A percentile compares a stretch with the other conserved stretches of the same genome.
phyloP scores from a whole-genome alignment of 1,140 invertebrate species.

The Heliconius nattereri region DNA sequence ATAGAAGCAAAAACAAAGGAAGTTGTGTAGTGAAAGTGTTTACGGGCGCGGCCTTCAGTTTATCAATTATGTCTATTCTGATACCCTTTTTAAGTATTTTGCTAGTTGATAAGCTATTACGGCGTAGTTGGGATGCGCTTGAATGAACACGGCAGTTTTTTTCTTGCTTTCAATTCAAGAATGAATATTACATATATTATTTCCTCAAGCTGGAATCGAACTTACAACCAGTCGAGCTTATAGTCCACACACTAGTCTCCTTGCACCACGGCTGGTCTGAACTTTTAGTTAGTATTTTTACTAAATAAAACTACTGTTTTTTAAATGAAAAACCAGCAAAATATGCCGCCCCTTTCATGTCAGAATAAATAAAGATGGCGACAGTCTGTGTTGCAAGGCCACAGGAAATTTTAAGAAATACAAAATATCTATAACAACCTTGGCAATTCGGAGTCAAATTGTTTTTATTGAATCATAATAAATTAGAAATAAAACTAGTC shows the following conservation, averaged over 20 bases:
- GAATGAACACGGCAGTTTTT: background rate
- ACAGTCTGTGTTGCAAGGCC: background rate
- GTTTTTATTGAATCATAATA: background rate
- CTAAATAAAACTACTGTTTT: no score
- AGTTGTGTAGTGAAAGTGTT: conserved; percentile 25
- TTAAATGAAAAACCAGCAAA: background rate
- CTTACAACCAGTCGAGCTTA: no score
- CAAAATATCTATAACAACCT: background rate
- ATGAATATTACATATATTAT: no score
- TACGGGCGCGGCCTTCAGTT: conserved; percentile 9
- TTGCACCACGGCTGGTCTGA: no score
- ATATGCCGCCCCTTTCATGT: background rate
- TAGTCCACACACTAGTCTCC: no score
- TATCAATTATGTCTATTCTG: background rate
- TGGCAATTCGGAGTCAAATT: background rate
- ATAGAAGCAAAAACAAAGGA: background rate
- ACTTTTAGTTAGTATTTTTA: no score
- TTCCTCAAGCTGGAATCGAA: no score
- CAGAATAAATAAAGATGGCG: background rate
- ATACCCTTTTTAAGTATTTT: background rate
- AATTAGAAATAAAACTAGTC: background rate
- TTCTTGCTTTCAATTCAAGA: no score
- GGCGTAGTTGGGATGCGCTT: background rate
- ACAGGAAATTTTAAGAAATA: background rate
- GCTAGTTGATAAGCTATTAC: background rate